Conservation (phyloP, 2,888 invertebrate genomes). For the Athalia cordata region DNA sequence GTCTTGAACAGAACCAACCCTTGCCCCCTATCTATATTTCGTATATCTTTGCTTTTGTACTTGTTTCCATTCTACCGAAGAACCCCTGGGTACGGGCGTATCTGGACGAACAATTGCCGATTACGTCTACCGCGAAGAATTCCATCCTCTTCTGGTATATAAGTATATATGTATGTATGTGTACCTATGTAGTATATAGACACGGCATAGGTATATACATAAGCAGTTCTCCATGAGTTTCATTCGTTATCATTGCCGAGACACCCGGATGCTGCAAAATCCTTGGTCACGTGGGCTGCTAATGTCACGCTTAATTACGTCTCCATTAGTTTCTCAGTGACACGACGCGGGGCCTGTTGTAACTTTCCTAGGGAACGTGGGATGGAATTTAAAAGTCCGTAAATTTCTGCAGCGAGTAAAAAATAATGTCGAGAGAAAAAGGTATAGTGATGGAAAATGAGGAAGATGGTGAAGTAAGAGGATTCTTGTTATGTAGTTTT, state of each 20-base stretch:
- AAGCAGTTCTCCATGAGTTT: background rate
- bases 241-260: conserved; percentile 32
- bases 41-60: background rate
- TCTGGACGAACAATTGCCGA: conserved; percentile 32
- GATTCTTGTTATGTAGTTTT: background rate
- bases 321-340: conserved; percentile 5
- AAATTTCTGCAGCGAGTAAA: too few species aligned
- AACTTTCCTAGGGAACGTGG: too few species aligned
- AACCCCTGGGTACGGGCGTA: conserved; percentile 5
- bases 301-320: background rate
- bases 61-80: conserved; percentile 28
- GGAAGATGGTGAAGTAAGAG: background rate
- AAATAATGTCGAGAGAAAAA: too few species aligned
- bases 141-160: background rate
- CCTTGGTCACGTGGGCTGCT: conserved; percentile 12
- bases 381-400: too few species aligned
- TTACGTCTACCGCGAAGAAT: conserved; percentile 19
- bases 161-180: background rate
- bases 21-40: background rate
- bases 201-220: too few species aligned
- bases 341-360: background rate
- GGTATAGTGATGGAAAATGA: background rate
- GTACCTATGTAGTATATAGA: too few species aligned
- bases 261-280: conserved; percentile 26
- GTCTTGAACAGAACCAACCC: background rate